Base-by-base conservation (phyloP, 2,797 vertebrate species). In the Danio aesculapii region DNA sequence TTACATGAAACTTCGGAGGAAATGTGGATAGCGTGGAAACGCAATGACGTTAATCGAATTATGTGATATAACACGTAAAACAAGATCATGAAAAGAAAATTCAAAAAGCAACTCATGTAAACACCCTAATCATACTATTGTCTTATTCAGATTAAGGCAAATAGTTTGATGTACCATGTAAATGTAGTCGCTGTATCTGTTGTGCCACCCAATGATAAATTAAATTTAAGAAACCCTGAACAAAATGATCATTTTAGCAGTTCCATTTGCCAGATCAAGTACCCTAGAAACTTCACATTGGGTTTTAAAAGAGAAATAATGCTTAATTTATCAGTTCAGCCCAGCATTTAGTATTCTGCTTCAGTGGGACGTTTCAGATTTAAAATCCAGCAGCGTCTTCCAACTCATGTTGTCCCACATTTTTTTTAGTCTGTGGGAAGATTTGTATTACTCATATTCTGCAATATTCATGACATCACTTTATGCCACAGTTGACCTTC, bases 401-500 rank as follows among this genome's bases (percentile, higher is more conserved):
- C 14, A 9, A 8, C 49, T 52, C 14, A 7, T 8, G 46, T 49
- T 62, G 58, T 39, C 47, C 59, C 47, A 43, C 49, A 75, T 52
- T 64, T 59, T 10, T 10, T 12, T 30, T 30, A 1, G 61, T 46
- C 21, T 62, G 58, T 17, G 58, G 13, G 59, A 75, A 75, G n/a
- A 75, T 63, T 50, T n/a, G 47, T 64, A 21, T 71, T 66, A 57
- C 13, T 81, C 14, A 19, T 30, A 30, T 10, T n/a, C 41, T 77
- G 16, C 49, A 79, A 77, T 47, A 88, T 77, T 30, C 87, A 83
- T 58, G 61, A 58, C 83, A 85, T 70, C 85, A 79, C 81, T 74
- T 87, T 74, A 87, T 47, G 88, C 86, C 84, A 86, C 69, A 1
- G 64, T 41, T 84, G 86, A 62, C 81, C 82, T 59, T 64, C 85